Evolutionary conservation across 2,797 vertebrate species (phyloP).

Genomic region (Myotis vivesi): DNA sequence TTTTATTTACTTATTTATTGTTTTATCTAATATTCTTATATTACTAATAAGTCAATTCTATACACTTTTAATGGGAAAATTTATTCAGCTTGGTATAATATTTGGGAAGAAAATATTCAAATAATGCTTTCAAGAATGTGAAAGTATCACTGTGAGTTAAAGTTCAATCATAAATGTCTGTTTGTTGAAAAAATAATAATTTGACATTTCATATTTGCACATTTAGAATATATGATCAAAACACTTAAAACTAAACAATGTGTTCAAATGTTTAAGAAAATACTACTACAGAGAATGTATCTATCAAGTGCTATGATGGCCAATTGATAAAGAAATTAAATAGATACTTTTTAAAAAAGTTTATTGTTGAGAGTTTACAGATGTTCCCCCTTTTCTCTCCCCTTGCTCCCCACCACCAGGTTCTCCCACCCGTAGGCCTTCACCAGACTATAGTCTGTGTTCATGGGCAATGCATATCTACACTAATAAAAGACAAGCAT

Average conservation of each 20-base stretch:
- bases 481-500: too few species aligned
- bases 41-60: constrained; percentile 42
- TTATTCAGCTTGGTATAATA: constrained; percentile 20
- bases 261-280: constrained; percentile 39
- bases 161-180: background rate
- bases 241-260: background rate
- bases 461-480: too few species aligned
- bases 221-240: background rate
- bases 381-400: too few species aligned
- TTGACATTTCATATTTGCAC: constrained; percentile 23
- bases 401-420: too few species aligned
- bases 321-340: background rate
- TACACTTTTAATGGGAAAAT: constrained; percentile 22
- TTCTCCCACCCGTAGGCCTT: too few species aligned
- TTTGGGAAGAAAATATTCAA: constrained; percentile 46
- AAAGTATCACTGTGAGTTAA: constrained; percentile 33
- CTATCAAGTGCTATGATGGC: background rate
- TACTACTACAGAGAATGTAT: background rate
- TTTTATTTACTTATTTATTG: constrained; percentile 6
- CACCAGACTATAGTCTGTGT: too few species aligned
- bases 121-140: constrained; percentile 14
- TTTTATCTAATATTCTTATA: constrained; percentile 7
- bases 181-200: background rate
- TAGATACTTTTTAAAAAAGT: too few species aligned
- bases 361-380: too few species aligned